Evolutionary conservation across 1,140 invertebrate genomes (phyloP).

Genomic region (Physella acuta): DNA sequence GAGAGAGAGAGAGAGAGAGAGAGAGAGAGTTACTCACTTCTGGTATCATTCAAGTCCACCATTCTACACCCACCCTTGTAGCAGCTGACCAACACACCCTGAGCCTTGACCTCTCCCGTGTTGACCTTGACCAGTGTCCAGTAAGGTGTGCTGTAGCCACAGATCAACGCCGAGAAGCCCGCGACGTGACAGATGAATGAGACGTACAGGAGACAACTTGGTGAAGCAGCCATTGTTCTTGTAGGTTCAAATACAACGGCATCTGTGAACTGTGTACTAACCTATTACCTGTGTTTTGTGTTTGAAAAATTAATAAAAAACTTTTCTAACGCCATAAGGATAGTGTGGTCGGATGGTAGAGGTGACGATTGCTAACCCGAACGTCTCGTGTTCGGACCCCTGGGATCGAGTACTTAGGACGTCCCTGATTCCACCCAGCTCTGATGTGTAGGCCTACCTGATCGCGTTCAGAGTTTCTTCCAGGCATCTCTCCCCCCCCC

Average conservation of each 20-base stretch:
- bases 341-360: background rate
- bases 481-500: no score
- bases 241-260: background rate
- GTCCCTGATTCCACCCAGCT: no score
- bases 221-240: conserved; percentile 1
- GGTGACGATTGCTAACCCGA: background rate
- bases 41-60: conserved; percentile 13
- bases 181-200: conserved; percentile 9
- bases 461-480: no score
- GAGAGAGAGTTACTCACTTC: conserved; percentile 17
- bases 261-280: background rate
- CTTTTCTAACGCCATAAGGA: background rate
- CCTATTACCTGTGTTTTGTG: background rate
- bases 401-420: no score
- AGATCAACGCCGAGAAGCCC: background rate
- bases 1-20: conserved; percentile 10
- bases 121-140: conserved; percentile 19
- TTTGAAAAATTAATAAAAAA: background rate
- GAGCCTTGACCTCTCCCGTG: background rate
- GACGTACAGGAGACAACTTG: conserved; percentile 5
- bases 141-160: conserved; percentile 20
- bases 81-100: conserved; percentile 23
- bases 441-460: no score
- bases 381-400: no score
- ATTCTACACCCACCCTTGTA: background rate